Evolutionary conservation across 2,113 vertebrate species (phyloP).

Genomic region (Poeciliopsis prolifica): DNA sequence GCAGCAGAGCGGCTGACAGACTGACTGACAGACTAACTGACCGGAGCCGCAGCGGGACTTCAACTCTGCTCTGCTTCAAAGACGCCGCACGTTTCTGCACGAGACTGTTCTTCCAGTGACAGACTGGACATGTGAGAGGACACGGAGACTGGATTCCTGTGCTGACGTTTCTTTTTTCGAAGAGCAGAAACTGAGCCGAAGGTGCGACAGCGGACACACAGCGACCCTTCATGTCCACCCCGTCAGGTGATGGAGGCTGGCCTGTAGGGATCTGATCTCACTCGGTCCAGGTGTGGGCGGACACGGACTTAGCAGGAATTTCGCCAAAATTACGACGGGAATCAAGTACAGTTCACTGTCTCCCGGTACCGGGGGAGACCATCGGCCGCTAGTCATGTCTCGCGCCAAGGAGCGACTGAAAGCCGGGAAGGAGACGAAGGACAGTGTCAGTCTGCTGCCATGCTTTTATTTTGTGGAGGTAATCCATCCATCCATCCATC

Average conservation of each 20-base stretch:
- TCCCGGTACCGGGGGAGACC: conserved; percentile 67
- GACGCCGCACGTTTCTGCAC: too few species aligned
- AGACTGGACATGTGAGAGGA: background rate
- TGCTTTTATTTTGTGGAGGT: conserved; percentile 79
- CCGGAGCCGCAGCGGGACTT: too few species aligned
- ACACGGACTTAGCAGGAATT: conserved; percentile 8
- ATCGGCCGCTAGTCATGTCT: conserved; percentile 66
- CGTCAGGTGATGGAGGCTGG: background rate
- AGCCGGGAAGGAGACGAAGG: conserved; percentile 73
- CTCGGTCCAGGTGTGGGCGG: background rate
- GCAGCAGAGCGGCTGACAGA: background rate
- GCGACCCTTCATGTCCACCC: background rate
- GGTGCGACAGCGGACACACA: background rate
- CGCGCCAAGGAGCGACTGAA: conserved; percentile 73
- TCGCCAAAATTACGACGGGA: conserved; percentile 72
- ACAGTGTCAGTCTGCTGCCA: conserved; percentile 73
- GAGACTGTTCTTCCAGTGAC: background rate
- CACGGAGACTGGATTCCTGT: background rate
- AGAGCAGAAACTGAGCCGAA: background rate
- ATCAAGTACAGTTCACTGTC: conserved; percentile 72
- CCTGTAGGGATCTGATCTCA: background rate
- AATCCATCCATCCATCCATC: conserved; percentile 17
- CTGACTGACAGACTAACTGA: background rate
- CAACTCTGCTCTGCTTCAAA: too few species aligned
- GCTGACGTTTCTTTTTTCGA: background rate